Base-by-base conservation (phyloP, 2,797 vertebrate species). In the Coccyzus lansbergi region DNA sequence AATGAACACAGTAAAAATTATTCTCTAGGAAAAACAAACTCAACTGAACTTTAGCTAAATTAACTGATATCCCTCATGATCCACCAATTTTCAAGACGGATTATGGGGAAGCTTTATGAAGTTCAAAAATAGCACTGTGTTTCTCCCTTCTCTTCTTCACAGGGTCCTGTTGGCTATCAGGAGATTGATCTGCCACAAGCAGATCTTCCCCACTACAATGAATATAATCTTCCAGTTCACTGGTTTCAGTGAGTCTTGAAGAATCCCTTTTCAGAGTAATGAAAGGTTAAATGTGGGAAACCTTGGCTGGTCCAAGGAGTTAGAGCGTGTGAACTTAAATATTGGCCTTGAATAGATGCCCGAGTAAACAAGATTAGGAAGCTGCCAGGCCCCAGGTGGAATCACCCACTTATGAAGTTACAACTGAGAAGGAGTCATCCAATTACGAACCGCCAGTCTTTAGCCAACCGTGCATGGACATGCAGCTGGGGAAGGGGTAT, bases 21-120 rank as follows among this genome's bases (percentile, higher is more conserved):
- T 83, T 93, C 87, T 49, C 42, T 16, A 89, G 65, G 72, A 78
- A 91, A 91, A 91, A 68, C 46, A 92, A 93, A 86, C 88, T 76
- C 38, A 38, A 29, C 18, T 88, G 80, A 95, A 92, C 52, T 83
- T 70, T 15, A 67, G 40, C 34, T 93, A 88, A 93, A 83, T 92
- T 94, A 92, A 86, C 77, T 10, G 7, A 70, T 94, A 92, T 89
- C 75, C 26, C 64, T 84, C 67, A 64, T 70, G 78, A 93, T 83
- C 84, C 69, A 74, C 46, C 53, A 82, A 3, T 89, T 94, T 94
- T 91, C 71, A 51, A 55, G 83, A 92, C 21, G 59, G 60, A 79
- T 90, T 90, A 80, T 3, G 2, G 7, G 21, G 60, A 89, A 89
- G 68, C 4, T 90, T 90, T 76, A 74, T 53, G 55, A 87, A 82